Evolutionary conservation across 2,888 invertebrate genomes (phyloP).

Genomic region (Drosophila picticornis): DNA sequence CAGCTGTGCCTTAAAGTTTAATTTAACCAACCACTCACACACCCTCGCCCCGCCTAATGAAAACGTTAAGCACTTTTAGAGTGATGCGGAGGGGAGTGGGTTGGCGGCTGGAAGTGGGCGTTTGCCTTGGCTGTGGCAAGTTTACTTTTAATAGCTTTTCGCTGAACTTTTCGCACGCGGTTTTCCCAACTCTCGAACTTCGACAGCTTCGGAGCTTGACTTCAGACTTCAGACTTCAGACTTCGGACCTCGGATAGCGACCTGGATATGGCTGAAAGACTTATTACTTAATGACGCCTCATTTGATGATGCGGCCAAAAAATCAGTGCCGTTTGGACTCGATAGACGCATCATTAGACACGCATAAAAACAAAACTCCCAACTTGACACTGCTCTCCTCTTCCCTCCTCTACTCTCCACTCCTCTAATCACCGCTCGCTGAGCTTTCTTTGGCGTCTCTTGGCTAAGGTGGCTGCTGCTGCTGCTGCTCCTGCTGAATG

Average conservation of each 20-base stretch:
- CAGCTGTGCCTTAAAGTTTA: constrained; percentile 45
- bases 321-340: constrained; percentile 21
- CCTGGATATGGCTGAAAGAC: constrained; percentile 49
- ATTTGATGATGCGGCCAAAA: constrained; percentile 67
- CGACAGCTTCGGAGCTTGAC: not conserved
- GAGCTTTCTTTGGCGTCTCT: not conserved
- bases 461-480: constrained; percentile 22
- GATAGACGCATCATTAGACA: constrained; percentile 72
- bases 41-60: constrained; percentile 53
- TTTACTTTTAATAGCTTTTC: constrained; percentile 69
- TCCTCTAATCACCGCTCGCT: not conserved
- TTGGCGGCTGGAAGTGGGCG: not conserved
- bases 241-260: constrained; percentile 4
- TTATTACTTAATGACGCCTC: constrained; percentile 80
- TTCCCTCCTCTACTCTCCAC: not conserved
- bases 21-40: constrained; percentile 8
- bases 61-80: constrained; percentile 61
- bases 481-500: constrained; percentile 2
- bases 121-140: constrained; percentile 12
- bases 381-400: not conserved
- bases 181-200: constrained; percentile 17
- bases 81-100: not conserved
- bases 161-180: constrained; percentile 35
- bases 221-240: constrained; percentile 5
- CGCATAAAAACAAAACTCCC: constrained; percentile 49